These are phyloP conservation scores for Pelecanoides urinatrix DNA, from an alignment of 2,113 vertebrate species.

Conservation along the genomic window DNA sequence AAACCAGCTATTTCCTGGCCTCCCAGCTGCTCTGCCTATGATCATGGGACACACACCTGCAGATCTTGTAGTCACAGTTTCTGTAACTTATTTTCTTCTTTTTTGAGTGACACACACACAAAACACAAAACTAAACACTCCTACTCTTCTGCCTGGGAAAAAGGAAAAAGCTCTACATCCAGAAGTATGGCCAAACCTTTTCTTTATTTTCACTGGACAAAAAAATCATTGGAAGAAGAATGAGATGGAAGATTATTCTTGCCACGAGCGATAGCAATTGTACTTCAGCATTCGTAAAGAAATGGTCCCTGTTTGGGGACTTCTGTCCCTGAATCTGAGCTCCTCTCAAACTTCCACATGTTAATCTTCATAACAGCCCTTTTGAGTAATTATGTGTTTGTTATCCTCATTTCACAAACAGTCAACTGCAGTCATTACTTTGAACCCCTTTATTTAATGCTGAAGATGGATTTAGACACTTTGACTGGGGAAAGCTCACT, in stretches of 20 bases:
- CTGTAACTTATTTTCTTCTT: background rate
- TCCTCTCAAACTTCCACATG: background rate
- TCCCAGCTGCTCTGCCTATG: slow-evolving; percentile 24
- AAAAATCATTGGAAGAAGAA: background rate
- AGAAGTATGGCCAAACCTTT: background rate
- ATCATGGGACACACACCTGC: background rate
- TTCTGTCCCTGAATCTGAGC: background rate
- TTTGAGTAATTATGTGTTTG: background rate
- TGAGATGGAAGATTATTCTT: background rate
- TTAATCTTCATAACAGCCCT: background rate
- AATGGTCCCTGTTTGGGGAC: background rate
- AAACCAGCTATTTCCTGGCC: slow-evolving; percentile 25
- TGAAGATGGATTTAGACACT: background rate
- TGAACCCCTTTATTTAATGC: background rate
- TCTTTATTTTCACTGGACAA: background rate
- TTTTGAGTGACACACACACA: background rate
- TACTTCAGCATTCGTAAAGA: background rate
- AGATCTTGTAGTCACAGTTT: background rate
- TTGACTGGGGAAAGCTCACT: background rate
- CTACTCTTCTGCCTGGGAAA: background rate
- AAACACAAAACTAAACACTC: background rate
- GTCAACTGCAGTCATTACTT: background rate
- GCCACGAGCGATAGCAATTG: background rate
- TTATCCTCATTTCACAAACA: background rate
- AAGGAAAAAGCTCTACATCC: background rate